phyloP scores from a whole-genome alignment of 1,140 invertebrate genomes.

The Cydia amplana region DNA sequence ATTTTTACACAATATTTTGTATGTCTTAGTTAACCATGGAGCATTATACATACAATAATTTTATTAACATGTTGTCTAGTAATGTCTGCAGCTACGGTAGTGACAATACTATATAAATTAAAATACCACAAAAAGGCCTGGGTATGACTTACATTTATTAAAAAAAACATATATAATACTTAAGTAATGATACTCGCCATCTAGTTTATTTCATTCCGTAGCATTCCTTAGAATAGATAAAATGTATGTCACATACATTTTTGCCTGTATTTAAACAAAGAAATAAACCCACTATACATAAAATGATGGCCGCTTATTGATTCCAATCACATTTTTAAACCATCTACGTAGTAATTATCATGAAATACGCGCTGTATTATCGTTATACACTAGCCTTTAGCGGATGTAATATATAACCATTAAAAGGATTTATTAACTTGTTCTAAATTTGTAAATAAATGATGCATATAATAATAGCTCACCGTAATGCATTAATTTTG shows the following conservation, averaged over 20 bases:
- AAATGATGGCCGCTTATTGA: constrained; percentile 13
- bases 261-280: neutral
- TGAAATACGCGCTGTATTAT: neutral
- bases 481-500: neutral
- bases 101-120: too few species aligned
- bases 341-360: constrained; percentile 13
- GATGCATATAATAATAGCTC: neutral
- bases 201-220: neutral
- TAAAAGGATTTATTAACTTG: neutral
- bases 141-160: too few species aligned
- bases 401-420: neutral
- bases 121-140: too few species aligned
- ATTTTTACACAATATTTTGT: too few species aligned
- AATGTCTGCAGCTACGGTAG: too few species aligned
- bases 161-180: too few species aligned
- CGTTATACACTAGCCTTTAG: neutral
- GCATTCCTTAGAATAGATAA: neutral
- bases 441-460: neutral
- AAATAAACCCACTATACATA: neutral
- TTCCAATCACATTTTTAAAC: constrained; percentile 18
- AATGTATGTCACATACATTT: neutral
- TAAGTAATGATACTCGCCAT: too few species aligned
- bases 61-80: too few species aligned
- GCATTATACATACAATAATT: too few species aligned
- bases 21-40: too few species aligned